phyloP scores from a whole-genome alignment of 2,888 invertebrate genomes.

The Pilophorus perplexus region DNA sequence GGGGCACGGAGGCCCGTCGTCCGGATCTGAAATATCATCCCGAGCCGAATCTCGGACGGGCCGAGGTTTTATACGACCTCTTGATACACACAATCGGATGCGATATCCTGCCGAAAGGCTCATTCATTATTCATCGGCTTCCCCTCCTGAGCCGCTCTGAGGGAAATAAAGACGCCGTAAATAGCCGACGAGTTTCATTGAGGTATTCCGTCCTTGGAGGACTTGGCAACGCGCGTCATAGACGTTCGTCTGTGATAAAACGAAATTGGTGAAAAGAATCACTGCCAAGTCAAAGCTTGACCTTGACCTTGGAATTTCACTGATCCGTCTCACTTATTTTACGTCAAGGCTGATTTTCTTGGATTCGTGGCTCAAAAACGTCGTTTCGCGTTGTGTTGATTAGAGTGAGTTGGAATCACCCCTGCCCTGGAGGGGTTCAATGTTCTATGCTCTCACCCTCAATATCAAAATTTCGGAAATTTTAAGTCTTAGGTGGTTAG shows the following conservation, averaged over 20 bases:
- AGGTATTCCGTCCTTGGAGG: conserved; percentile 21
- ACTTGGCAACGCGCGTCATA: conserved; percentile 24
- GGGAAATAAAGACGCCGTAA: background rate
- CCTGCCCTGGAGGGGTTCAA: too few species aligned
- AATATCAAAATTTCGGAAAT: too few species aligned
- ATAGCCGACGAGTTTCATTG: conserved; percentile 8
- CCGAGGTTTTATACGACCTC: too few species aligned
- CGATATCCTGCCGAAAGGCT: background rate
- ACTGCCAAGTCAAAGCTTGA: background rate
- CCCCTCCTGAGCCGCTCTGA: background rate
- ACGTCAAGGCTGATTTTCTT: too few species aligned
- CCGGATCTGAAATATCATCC: too few species aligned
- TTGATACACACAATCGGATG: background rate
- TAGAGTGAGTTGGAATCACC: too few species aligned
- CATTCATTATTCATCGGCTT: background rate
- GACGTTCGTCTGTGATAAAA: conserved; percentile 14
- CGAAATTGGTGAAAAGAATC: conserved; percentile 10
- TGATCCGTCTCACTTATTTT: background rate
- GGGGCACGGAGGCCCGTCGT: background rate
- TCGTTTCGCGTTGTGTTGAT: too few species aligned
- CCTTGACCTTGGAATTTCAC: background rate
- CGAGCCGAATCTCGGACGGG: too few species aligned
- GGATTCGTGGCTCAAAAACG: too few species aligned
- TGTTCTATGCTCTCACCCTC: too few species aligned
- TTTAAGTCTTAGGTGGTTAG: too few species aligned